Percentiles rank a stretch among this genome's conserved stretches.
Evolutionary conservation across 2,797 vertebrate species (phyloP).

Genomic region (Ptychadena robeensis): DNA sequence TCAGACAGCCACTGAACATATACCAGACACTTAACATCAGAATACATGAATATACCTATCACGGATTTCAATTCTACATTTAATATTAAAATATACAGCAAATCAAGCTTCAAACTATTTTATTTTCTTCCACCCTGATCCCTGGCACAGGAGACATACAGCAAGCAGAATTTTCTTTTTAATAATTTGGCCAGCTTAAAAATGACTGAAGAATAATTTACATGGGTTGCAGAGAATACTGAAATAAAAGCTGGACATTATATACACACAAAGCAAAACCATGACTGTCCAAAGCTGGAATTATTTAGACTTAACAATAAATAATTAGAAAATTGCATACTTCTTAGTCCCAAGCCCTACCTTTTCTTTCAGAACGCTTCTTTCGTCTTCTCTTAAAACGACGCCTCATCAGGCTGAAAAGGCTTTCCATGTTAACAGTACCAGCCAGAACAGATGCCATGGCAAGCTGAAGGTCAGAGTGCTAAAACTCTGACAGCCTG

Average conservation of each 20-base stretch:
- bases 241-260: too few relatives aligned
- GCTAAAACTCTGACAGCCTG: constrained; percentile 63
- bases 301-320: neutral
- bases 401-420: constrained; percentile 72
- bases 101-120: neutral
- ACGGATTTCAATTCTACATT: too few relatives aligned
- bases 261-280: too few relatives aligned
- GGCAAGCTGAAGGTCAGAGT: constrained; percentile 33
- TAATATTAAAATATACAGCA: too few relatives aligned
- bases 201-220: too few relatives aligned
- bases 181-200: neutral
- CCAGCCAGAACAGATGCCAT: constrained; percentile 73
- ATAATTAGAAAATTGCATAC: neutral
- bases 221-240: too few relatives aligned
- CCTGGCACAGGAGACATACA: neutral
- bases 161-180: neutral
- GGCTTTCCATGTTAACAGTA: constrained; percentile 70
- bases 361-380: constrained; percentile 83
- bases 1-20: neutral
- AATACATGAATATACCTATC: too few relatives aligned
- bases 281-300: neutral
- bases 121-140: too few relatives aligned
- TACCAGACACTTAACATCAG: too few relatives aligned
- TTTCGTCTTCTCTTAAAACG: constrained; percentile 81
- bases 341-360: constrained; percentile 69